A percentile compares a stretch with the other conserved stretches of the same genome.
Conservation (phyloP, 1,140 invertebrate species). For the Solen grandis region DNA sequence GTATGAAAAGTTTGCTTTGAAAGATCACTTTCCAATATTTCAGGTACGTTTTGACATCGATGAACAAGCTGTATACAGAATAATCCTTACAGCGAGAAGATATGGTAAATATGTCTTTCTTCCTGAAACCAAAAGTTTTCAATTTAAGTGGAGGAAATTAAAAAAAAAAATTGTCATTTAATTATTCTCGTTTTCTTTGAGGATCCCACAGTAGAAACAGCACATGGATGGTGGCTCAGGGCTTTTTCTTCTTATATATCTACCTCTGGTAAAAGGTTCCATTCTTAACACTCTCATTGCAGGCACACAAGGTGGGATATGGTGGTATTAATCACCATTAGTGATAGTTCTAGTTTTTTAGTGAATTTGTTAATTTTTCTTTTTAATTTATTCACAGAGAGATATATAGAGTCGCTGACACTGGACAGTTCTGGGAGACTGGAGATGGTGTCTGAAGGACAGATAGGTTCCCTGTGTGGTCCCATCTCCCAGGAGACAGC, state of each 20-base stretch:
- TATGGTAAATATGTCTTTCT: too few species aligned
- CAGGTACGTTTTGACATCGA: too few species aligned
- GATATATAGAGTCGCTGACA: not conserved
- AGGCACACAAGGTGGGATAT: not conserved
- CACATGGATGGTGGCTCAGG: not conserved
- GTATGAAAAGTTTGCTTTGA: too few species aligned
- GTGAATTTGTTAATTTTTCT: not conserved
- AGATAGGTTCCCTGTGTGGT: constrained; percentile 14
- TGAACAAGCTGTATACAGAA: too few species aligned
- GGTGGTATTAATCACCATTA: not conserved
- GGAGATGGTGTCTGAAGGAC: constrained; percentile 1
- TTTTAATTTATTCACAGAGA: not conserved
- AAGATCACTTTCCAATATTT: too few species aligned
- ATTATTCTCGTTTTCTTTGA: too few species aligned
- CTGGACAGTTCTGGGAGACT: not conserved
- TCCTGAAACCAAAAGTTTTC: too few species aligned
- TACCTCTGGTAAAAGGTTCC: not conserved
- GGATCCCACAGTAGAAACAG: not conserved
- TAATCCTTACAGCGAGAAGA: too few species aligned
- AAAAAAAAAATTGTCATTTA: too few species aligned
- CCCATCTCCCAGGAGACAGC: not conserved
- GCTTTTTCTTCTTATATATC: not conserved
- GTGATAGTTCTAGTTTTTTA: not conserved
- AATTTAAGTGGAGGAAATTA: too few species aligned
- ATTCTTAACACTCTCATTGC: not conserved